Evolutionary conservation across 2,797 vertebrate genomes (phyloP).

Genomic region (Pampus argenteus): DNA sequence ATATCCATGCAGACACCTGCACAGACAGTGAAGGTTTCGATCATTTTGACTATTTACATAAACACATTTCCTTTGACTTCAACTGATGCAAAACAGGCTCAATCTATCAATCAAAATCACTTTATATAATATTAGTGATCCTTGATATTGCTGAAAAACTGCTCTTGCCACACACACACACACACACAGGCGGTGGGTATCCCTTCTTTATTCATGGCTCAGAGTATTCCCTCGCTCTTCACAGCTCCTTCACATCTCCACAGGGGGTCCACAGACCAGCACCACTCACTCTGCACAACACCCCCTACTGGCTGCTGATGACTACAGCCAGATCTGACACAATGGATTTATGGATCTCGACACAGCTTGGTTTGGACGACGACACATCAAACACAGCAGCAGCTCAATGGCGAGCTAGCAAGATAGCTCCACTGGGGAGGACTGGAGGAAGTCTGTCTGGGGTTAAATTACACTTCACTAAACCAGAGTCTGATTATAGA

Average conservation of each 20-base stretch:
- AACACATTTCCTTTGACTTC: too few relatives aligned
- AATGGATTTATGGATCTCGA: conserved; percentile 54
- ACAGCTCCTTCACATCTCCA: conserved; percentile 79
- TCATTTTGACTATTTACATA: too few relatives aligned
- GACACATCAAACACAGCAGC: conserved; percentile 70
- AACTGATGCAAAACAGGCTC: not conserved
- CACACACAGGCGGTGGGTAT: conserved; percentile 62
- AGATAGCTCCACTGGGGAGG: conserved; percentile 70
- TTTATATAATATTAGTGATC: not conserved
- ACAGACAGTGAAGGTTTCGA: not conserved
- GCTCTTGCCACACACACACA: conserved; percentile 16
- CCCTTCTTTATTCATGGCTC: conserved; percentile 75
- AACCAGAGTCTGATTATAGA: conserved; percentile 85
- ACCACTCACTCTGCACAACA: conserved; percentile 50
- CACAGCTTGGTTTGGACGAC: conserved; percentile 70
- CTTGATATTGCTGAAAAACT: conserved; percentile 31
- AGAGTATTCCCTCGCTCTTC: conserved; percentile 75
- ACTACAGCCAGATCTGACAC: conserved; percentile 59
- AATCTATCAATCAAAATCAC: conserved; percentile 1
- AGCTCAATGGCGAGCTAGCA: conserved; percentile 61
- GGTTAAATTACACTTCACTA: conserved; percentile 83
- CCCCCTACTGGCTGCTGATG: conserved; percentile 74
- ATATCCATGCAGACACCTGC: not conserved
- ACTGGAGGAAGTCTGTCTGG: conserved; percentile 82
- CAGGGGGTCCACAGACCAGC: conserved; percentile 74